Percentiles rank a stretch among this genome's conserved stretches.
phyloP scores from a whole-genome alignment of 2,113 vertebrate species.

The Centrocercus urophasianus region DNA sequence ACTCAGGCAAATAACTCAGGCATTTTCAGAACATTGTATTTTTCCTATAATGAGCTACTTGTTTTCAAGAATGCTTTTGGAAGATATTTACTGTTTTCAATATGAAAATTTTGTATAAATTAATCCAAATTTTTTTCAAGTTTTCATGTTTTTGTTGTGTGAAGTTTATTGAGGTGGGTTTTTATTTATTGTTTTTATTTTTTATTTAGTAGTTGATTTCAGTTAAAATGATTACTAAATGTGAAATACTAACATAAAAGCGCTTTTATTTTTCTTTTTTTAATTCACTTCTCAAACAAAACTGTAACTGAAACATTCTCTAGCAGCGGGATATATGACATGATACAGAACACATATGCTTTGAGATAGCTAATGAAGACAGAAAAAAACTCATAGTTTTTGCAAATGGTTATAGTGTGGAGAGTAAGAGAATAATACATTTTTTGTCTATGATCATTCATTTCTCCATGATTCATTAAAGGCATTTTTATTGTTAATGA shows the following conservation, averaged over 20 bases:
- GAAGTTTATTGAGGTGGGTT: no score
- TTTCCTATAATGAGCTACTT: neutral
- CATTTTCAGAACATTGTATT: neutral
- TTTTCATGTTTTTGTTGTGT: neutral
- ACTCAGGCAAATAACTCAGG: neutral
- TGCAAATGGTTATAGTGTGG: neutral
- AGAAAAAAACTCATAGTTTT: neutral
- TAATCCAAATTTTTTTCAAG: neutral
- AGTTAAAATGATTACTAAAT: neutral
- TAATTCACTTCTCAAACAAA: neutral
- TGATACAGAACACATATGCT: neutral
- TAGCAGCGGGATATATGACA: neutral
- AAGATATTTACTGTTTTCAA: neutral
- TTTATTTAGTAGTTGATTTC: neutral
- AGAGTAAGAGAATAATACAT: neutral
- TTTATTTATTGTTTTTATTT: neutral
- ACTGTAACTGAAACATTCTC: neutral
- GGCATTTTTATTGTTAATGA: slow-evolving; percentile 2
- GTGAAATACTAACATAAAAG: neutral
- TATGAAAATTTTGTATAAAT: neutral
- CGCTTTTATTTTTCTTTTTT: neutral
- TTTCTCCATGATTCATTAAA: neutral
- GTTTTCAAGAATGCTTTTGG: neutral
- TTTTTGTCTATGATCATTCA: neutral
- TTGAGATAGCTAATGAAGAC: neutral